Conservation (phyloP, 2,888 invertebrate genomes). For the Fragum fragum region DNA sequence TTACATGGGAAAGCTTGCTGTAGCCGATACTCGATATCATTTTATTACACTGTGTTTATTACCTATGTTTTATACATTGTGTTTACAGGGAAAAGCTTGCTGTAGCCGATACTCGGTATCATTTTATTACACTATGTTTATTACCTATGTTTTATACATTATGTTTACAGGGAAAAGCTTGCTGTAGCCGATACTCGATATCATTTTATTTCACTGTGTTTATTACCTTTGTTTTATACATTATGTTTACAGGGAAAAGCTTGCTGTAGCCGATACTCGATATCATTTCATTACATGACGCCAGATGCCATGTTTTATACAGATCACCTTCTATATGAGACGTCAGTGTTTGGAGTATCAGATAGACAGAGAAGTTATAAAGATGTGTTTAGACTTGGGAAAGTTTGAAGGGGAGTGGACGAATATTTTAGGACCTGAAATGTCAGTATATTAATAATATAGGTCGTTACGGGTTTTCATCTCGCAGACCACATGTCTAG, state of each 20-base stretch:
- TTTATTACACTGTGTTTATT: too few species aligned
- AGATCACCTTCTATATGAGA: constrained; percentile 95
- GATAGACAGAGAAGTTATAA: neutral
- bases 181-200: constrained; percentile 89
- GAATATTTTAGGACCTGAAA: too few species aligned
- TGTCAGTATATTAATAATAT: too few species aligned
- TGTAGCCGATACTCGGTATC: too few species aligned
- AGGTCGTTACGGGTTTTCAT: too few species aligned
- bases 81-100: too few species aligned
- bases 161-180: constrained; percentile 9
- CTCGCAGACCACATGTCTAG: too few species aligned
- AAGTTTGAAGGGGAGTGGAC: neutral
- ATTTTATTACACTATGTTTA: too few species aligned
- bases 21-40: too few species aligned
- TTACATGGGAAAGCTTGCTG: too few species aligned
- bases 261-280: constrained; percentile 88
- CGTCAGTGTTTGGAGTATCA: constrained; percentile 67
- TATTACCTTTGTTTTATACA: constrained; percentile 88
- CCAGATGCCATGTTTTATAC: constrained; percentile 96
- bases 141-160: too few species aligned
- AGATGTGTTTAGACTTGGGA: constrained; percentile 10
- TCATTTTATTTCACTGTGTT: constrained; percentile 97
- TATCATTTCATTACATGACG: constrained; percentile 96
- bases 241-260: constrained; percentile 14
- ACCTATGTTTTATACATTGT: too few species aligned